Evolutionary conservation across 92 coral and sea anemone species (phyloP), one percentile per base, ranked within the genome.

Genomic region (Paragorgia papillata): DNA sequence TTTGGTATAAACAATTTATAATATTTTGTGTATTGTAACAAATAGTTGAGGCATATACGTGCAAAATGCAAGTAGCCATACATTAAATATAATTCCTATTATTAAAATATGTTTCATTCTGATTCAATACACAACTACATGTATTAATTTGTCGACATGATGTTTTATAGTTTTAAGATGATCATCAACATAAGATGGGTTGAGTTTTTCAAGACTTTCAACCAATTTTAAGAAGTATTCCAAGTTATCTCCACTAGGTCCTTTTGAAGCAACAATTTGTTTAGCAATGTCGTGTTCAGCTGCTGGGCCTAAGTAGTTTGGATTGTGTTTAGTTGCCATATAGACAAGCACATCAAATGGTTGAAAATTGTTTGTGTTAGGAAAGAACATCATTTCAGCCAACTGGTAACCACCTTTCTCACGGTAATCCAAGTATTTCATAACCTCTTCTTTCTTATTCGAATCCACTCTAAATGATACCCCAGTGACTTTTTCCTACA

Each of bases 391-490:
- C 80, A 79, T 69, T 32, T 78, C 62, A n/a, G 69, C 83, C 39
- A 90, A 76, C 31, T 90, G 86, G 57, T 92, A 92, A 43, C 97
- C 97, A 24, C 92, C 92, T 1, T 84, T 81, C 79, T 92, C 97
- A 1, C 97, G 86, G 15, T 85, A 84, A 80, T 88, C 82, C 15
- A 92, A 82, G 21, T 87, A 76, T 27, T 83, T 86, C 9, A 92
- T 56, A 0, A 89, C 96, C 2, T 40, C 80, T 2, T 88, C 88
- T 44, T 79, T 74, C 80, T 84, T 43, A 40, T 66, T 57, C 31
- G 64, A 80, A 0, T 88, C 77, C 19, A 92, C 82, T 78, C 79
- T 85, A 56, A 84, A 92, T 9, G 97, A 95, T 7, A 90, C 71
- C 15, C 97, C 97, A 95, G 92, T 90, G 13, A 90, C 97, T 44